Percentiles rank a stretch among this genome's conserved stretches.
phyloP scores from a whole-genome alignment of 2,888 invertebrate genomes.

The Drosophila nr. medialis region DNA sequence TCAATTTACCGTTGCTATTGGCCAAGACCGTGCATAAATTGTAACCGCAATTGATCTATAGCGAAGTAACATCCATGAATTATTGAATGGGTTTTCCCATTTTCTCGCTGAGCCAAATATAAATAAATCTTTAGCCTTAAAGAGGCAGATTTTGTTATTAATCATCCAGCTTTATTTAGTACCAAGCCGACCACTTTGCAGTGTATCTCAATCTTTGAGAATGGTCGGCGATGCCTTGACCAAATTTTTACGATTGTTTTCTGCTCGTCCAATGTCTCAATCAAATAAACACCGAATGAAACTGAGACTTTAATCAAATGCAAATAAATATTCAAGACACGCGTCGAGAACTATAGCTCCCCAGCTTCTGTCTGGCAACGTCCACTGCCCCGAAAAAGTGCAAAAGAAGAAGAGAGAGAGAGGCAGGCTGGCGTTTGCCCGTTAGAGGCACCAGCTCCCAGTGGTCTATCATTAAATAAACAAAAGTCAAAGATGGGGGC shows the following conservation, averaged over 20 bases:
- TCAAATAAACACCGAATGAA: conserved; percentile 31
- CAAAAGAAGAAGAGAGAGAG: background rate
- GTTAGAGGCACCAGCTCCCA: conserved; percentile 25
- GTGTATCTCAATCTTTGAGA: background rate
- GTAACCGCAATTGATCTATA: conserved; percentile 36
- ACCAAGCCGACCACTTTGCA: background rate
- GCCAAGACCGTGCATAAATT: conserved; percentile 7
- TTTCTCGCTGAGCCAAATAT: background rate
- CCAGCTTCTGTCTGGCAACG: background rate
- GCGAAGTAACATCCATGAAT: conserved; percentile 24
- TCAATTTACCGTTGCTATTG: background rate
- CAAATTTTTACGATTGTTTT: background rate
- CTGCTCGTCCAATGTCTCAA: conserved; percentile 4
- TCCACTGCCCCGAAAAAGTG: background rate
- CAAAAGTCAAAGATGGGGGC: conserved; percentile 36
- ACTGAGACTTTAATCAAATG: conserved; percentile 58
- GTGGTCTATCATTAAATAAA: conserved; percentile 50
- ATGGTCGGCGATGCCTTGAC: background rate
- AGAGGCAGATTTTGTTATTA: background rate
- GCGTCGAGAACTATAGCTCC: conserved; percentile 31
- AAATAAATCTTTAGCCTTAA: conserved; percentile 6
- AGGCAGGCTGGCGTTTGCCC: conserved; percentile 19
- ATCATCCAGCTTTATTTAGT: conserved; percentile 1
- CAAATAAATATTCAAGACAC: conserved; percentile 69
- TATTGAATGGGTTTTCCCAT: conserved; percentile 10